Evolutionary conservation across 1,140 invertebrate species (phyloP), one percentile per base, ranked within the genome.

Genomic region (Antheraea pernyi): DNA sequence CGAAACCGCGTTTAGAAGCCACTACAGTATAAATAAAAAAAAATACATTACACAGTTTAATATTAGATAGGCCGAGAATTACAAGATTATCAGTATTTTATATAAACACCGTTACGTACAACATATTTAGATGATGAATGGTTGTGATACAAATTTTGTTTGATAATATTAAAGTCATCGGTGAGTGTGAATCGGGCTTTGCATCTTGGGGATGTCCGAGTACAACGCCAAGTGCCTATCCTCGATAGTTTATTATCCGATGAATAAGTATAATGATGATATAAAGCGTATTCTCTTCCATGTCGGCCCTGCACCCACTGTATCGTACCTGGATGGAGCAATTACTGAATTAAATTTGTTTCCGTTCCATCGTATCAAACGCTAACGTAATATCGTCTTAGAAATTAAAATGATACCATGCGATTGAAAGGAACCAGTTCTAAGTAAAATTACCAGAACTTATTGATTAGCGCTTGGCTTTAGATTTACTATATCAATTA

Each of bases 301-400:
- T 37, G 18, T 19, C 39, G 63, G 5, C 30, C 42, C 11, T 48
- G 46, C 63, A 65, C 36, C 63, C 63, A 65, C 30, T 65, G n/a
- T 19, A 65, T 42, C 30, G 18, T 62, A 65, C 18, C 46, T 48
- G 46, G 11, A 48, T 48, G 11, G 13, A 3, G 13, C 3, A 48
- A 48, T 48, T 39, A 39, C 9, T 39, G 37, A 9, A 39, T 6
- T 5, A 39, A 39, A 39, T 6, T 39, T 9, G 5, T 39, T 5
- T 6, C 37, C n/a, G n/a, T n/a, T 39, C n/a, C n/a, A n/a, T n/a
- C n/a, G n/a, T n/a, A n/a, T n/a, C n/a, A n/a, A 6, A 39, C 5
- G 9, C 5, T 39, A 39, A n/a, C n/a, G n/a, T n/a, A n/a, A n/a
- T n/a, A n/a, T n/a, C n/a, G n/a, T n/a, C n/a, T n/a, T n/a, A n/a